Conservation (phyloP, 2,888 invertebrate species). For the Troides aeacus region DNA sequence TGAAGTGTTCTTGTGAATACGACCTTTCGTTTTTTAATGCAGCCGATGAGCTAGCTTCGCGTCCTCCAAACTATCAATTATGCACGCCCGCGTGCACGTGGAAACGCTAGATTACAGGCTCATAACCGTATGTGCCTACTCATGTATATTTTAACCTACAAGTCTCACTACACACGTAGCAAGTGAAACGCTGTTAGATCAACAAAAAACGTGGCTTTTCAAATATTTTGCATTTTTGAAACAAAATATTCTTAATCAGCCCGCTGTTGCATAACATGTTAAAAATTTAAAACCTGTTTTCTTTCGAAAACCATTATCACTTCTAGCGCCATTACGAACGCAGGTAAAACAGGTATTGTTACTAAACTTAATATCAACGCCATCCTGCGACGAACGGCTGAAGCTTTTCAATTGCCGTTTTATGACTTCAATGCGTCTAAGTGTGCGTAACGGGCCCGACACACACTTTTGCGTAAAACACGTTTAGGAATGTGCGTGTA, state of each 20-base stretch:
- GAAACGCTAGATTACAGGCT: slow-evolving; percentile 19
- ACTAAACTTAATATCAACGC: slow-evolving; percentile 65
- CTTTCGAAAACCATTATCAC: neutral
- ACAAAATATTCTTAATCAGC: neutral
- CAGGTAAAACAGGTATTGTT: slow-evolving; percentile 48
- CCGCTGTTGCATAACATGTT: neutral
- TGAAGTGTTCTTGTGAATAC: slow-evolving; percentile 18
- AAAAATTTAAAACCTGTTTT: neutral
- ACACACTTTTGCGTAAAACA: slow-evolving; percentile 59
- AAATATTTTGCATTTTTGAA: neutral
- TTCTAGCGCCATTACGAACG: slow-evolving; percentile 62
- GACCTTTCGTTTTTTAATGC: slow-evolving; percentile 20
- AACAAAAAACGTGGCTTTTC: neutral
- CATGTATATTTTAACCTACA: neutral
- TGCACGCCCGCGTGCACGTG: slow-evolving; percentile 35
- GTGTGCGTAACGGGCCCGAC: slow-evolving; percentile 65
- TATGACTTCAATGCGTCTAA: slow-evolving; percentile 48
- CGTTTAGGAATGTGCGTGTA: slow-evolving; percentile 65
- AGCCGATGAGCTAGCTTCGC: slow-evolving; percentile 24
- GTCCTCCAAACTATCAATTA: slow-evolving; percentile 33
- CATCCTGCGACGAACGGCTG: slow-evolving; percentile 75
- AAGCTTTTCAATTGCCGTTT: slow-evolving; percentile 74
- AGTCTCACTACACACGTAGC: neutral
- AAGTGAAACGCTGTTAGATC: neutral
- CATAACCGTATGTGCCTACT: slow-evolving; percentile 10